phyloP scores from a whole-genome alignment of 2,888 invertebrate genomes.

The Morpho helenor region DNA sequence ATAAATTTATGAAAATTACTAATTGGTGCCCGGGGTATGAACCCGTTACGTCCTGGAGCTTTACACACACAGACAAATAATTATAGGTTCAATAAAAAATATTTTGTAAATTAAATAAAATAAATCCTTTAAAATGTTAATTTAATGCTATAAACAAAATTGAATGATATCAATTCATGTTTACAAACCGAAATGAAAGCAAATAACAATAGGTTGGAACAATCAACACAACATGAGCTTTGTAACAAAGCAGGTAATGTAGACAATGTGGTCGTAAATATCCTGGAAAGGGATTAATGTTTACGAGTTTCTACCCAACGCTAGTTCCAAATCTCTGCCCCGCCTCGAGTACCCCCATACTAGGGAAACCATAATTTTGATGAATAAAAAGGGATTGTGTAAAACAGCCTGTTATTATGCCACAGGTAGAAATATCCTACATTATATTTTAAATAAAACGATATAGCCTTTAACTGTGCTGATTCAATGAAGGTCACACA shows the following conservation, averaged over 20 bases:
- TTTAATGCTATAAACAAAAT: no score
- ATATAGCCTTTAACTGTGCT: no score
- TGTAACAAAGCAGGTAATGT: conserved; percentile 31
- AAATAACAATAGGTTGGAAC: conserved; percentile 15
- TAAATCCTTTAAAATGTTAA: no score
- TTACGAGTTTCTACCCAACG: conserved; percentile 26
- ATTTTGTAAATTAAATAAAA: no score
- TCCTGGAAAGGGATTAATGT: conserved; percentile 36
- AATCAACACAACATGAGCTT: conserved; percentile 16
- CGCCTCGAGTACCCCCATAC: not conserved
- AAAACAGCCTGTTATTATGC: not conserved
- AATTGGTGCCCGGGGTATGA: no score
- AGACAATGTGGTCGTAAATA: conserved; percentile 37
- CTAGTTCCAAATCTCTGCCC: conserved; percentile 25
- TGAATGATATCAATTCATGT: not conserved
- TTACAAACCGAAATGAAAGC: not conserved
- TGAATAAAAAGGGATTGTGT: not conserved
- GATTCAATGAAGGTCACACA: no score
- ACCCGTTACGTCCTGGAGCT: no score
- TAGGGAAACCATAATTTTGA: not conserved
- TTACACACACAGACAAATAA: no score
- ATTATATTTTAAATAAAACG: no score
- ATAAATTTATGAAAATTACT: no score
- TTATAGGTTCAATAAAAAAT: no score
- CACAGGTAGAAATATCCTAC: not conserved